These are phyloP conservation scores for Drosophila pegasa DNA, from an alignment of 2,888 invertebrate species.

Conservation along the genomic window DNA sequence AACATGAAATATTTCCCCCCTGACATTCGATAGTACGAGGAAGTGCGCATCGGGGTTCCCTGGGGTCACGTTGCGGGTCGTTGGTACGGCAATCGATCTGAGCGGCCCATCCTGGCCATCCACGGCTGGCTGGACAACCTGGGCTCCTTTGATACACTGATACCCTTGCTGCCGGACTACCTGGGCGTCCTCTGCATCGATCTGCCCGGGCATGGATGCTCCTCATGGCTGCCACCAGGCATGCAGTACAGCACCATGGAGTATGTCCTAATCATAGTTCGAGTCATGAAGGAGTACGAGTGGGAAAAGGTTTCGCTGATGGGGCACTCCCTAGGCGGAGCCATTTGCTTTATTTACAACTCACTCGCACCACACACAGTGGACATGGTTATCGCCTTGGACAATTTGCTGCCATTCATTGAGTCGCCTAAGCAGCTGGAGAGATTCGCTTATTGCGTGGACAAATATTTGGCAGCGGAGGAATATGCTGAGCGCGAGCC, in stretches of 20 bases:
- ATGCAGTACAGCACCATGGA: slow-evolving; percentile 76
- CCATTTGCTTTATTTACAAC: slow-evolving; percentile 87
- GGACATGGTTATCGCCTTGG: slow-evolving; percentile 74
- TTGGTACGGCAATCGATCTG: slow-evolving; percentile 88
- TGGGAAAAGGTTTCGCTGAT: slow-evolving; percentile 89
- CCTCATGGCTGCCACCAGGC: slow-evolving; percentile 88
- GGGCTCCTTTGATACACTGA: slow-evolving; percentile 89
- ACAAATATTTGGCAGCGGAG: slow-evolving; percentile 85
- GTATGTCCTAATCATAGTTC: slow-evolving; percentile 85
- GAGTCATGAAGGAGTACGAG: slow-evolving; percentile 87
- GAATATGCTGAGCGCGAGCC: slow-evolving; percentile 85
- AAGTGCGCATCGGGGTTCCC: slow-evolving; percentile 88
- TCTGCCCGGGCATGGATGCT: slow-evolving; percentile 89
- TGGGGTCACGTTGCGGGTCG: slow-evolving; percentile 89
- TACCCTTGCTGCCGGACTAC: slow-evolving; percentile 86
- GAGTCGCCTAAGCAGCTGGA: neutral
- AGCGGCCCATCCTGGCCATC: slow-evolving; percentile 88
- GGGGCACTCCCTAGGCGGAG: slow-evolving; percentile 88
- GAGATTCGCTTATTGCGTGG: slow-evolving; percentile 20
- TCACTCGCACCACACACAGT: slow-evolving; percentile 85
- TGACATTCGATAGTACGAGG: slow-evolving; percentile 84
- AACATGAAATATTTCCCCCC: slow-evolving; percentile 14
- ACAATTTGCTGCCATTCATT: slow-evolving; percentile 55
- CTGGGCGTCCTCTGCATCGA: slow-evolving; percentile 87
- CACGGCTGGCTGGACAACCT: slow-evolving; percentile 93